phyloP scores from a whole-genome alignment of 2,797 vertebrate species.

The Denticeps clupeoides region DNA sequence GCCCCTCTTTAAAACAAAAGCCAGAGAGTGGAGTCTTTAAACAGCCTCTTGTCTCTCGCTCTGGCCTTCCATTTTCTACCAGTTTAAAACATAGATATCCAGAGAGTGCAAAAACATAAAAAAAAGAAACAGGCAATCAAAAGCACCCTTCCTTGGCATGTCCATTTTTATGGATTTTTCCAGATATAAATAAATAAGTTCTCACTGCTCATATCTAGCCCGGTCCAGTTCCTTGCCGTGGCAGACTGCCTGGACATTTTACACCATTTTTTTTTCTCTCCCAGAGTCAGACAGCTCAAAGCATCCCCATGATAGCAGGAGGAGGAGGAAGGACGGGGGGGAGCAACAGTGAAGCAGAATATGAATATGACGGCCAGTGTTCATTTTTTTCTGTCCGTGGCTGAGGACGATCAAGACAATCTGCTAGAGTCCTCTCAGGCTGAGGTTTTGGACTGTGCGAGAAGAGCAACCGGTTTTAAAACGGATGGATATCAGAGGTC shows the following conservation, averaged over 20 bases:
- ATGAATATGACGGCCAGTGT: slow-evolving; percentile 15
- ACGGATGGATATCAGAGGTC: slow-evolving; percentile 14
- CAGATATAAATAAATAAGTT: no score
- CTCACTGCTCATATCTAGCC: no score
- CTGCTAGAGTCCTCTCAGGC: slow-evolving; percentile 13
- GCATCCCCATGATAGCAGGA: no score
- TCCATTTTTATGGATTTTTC: background rate
- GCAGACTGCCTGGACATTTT: no score
- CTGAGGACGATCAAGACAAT: slow-evolving; percentile 26
- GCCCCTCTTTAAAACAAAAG: background rate
- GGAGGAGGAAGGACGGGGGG: no score
- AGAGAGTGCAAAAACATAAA: slow-evolving; percentile 13
- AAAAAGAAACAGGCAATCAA: background rate
- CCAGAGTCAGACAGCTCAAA: no score
- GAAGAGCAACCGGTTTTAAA: slow-evolving; percentile 8
- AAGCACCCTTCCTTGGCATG: slow-evolving; percentile 11
- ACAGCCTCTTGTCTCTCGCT: background rate
- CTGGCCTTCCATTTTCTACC: background rate
- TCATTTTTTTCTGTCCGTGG: slow-evolving; percentile 20
- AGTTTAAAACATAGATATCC: slow-evolving; percentile 7
- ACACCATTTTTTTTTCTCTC: no score
- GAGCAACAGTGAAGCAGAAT: background rate
- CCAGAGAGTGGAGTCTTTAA: background rate
- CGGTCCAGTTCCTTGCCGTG: no score
- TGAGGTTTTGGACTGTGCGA: slow-evolving; percentile 8